Percentiles rank a stretch among this genome's conserved stretches.
phyloP scores from a whole-genome alignment of 2,113 vertebrate species.

The Campylomormyrus numenius region DNA sequence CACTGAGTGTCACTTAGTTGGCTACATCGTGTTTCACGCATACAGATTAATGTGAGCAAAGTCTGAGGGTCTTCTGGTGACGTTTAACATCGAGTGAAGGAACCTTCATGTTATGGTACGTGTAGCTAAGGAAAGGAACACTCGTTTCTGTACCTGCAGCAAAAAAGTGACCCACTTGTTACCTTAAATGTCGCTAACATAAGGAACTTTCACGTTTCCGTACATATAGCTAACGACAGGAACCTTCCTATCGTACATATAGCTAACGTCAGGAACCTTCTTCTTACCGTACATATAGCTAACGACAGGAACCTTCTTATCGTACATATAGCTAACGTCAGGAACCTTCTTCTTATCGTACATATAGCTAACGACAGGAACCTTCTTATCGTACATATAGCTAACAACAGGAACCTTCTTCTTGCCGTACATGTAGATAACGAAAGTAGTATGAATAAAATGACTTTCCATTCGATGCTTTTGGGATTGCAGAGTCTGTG shows the following conservation, averaged over 20 bases:
- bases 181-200: background rate
- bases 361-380: too few species aligned
- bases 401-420: background rate
- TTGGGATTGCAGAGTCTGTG: background rate
- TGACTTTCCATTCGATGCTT: background rate
- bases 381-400: background rate
- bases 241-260: background rate
- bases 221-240: background rate
- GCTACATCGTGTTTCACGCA: background rate
- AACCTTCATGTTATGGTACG: background rate
- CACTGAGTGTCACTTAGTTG: background rate
- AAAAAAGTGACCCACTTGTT: background rate
- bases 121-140: background rate
- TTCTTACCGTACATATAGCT: too few species aligned
- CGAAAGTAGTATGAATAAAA: background rate
- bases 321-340: too few species aligned
- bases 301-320: too few species aligned
- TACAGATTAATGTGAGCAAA: background rate
- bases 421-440: background rate
- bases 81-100: background rate
- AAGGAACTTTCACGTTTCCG: background rate
- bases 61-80: background rate
- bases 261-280: too few species aligned
- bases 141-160: background rate
- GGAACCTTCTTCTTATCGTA: too few species aligned